phyloP scores from a whole-genome alignment of 2,888 invertebrate species.

The Stenotaenia linearis region DNA sequence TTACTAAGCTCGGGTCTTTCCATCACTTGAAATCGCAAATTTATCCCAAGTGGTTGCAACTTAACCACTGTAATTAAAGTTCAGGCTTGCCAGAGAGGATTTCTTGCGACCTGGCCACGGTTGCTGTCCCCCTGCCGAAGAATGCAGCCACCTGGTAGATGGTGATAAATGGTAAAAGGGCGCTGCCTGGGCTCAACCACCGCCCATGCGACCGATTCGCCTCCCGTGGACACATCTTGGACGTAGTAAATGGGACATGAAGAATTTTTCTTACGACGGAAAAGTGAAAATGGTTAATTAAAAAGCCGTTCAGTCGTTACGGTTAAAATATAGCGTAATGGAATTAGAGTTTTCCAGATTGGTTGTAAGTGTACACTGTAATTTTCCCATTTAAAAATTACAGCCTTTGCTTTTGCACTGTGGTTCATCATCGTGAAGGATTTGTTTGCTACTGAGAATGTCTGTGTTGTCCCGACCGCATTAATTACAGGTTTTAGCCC shows the following conservation, averaged over 20 bases:
- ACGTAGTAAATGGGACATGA: not conserved
- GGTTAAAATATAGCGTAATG: not conserved
- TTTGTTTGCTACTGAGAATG: not conserved
- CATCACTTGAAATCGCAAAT: not conserved
- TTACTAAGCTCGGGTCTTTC: not conserved
- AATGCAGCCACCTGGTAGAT: not conserved
- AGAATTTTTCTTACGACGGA: not conserved
- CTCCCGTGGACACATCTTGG: not conserved
- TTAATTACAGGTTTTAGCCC: not conserved
- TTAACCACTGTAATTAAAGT: not conserved
- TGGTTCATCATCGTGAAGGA: not conserved
- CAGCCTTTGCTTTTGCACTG: not conserved
- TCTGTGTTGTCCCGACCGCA: not conserved
- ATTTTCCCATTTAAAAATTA: conserved; percentile 1
- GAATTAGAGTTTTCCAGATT: not conserved
- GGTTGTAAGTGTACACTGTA: not conserved
- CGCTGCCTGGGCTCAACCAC: not conserved
- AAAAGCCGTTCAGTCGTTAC: not conserved
- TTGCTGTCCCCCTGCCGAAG: not conserved
- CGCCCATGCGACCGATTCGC: not conserved
- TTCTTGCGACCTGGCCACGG: not conserved
- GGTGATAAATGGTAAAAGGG: not conserved
- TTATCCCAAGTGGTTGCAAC: not conserved
- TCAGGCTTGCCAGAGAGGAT: not conserved
- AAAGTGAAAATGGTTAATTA: not conserved